Percentiles rank a stretch among this genome's conserved stretches.
phyloP scores from a whole-genome alignment of 2,797 vertebrate species.

The Acomys russatus region DNA sequence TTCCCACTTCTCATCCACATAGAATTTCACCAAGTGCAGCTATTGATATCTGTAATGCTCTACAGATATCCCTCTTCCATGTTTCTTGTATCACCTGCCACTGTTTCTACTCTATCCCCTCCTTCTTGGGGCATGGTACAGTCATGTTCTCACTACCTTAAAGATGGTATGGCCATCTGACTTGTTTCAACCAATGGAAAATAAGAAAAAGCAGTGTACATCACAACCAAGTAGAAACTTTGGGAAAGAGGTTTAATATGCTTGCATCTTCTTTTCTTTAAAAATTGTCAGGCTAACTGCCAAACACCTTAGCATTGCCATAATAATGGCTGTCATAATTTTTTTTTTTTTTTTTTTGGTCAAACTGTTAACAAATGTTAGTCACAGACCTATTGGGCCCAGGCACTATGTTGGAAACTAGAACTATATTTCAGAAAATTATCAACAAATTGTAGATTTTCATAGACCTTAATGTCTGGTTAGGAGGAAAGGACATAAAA shows the following conservation, averaged over 20 bases:
- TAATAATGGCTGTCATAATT: slow-evolving; percentile 13
- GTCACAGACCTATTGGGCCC: not conserved
- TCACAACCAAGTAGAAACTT: not conserved
- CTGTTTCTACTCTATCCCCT: not conserved
- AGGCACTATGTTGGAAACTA: not conserved
- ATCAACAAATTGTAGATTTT: not conserved
- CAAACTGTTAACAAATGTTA: not conserved
- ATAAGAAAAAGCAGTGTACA: not conserved
- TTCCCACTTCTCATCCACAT: not conserved
- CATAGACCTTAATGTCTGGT: not conserved
- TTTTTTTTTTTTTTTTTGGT: too few species aligned
- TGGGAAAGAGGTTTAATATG: not conserved
- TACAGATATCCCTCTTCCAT: not conserved
- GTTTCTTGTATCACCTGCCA: not conserved
- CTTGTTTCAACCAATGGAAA: slow-evolving; percentile 8
- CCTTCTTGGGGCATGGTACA: not conserved
- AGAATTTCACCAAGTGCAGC: not conserved
- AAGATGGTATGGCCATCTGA: not conserved
- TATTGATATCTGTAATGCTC: not conserved
- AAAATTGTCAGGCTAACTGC: slow-evolving; percentile 2
- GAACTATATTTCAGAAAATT: not conserved
- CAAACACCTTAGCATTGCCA: not conserved
- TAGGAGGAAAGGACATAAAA: slow-evolving; percentile 23
- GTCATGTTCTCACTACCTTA: not conserved
- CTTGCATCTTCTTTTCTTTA: not conserved